Conservation (phyloP, 2,797 vertebrate genomes). For the Cyclopterus lumpus region DNA sequence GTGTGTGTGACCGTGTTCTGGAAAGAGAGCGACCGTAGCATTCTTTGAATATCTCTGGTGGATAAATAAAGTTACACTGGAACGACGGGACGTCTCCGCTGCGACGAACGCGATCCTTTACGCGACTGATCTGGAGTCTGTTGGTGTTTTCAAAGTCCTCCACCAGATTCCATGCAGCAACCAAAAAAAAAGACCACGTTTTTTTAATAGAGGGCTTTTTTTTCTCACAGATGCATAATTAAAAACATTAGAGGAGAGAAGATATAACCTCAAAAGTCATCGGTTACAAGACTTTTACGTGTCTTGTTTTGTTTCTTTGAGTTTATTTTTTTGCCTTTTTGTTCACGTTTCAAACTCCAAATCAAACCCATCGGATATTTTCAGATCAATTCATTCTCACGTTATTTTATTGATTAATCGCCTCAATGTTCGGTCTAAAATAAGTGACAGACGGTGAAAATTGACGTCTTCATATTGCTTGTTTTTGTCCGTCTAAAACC, state of each 20-base stretch:
- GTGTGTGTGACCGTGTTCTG: conserved; percentile 25
- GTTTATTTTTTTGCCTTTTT: too few species aligned
- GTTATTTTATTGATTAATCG: not conserved
- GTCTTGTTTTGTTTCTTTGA: not conserved
- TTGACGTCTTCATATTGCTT: not conserved
- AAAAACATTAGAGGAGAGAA: too few species aligned
- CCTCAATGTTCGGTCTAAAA: not conserved
- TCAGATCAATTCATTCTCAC: not conserved
- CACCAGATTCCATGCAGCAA: not conserved
- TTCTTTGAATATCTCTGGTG: conserved; percentile 57
- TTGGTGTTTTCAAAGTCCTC: not conserved
- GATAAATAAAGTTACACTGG: conserved; percentile 62
- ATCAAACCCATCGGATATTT: not conserved
- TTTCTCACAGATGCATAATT: not conserved
- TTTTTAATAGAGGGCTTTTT: not conserved
- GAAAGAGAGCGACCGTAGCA: conserved; percentile 38
- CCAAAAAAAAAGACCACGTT: not conserved
- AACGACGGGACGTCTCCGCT: conserved; percentile 6
- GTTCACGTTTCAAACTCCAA: not conserved
- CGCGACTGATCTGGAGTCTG: not conserved
- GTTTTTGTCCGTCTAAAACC: not conserved
- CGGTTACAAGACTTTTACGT: not conserved
- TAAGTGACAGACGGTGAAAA: not conserved
- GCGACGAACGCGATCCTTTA: not conserved
- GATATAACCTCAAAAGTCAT: not conserved